A percentile compares a stretch with the other conserved stretches of the same genome.
Conservation (phyloP, 1,140 invertebrate genomes). For the Formica exsecta region DNA sequence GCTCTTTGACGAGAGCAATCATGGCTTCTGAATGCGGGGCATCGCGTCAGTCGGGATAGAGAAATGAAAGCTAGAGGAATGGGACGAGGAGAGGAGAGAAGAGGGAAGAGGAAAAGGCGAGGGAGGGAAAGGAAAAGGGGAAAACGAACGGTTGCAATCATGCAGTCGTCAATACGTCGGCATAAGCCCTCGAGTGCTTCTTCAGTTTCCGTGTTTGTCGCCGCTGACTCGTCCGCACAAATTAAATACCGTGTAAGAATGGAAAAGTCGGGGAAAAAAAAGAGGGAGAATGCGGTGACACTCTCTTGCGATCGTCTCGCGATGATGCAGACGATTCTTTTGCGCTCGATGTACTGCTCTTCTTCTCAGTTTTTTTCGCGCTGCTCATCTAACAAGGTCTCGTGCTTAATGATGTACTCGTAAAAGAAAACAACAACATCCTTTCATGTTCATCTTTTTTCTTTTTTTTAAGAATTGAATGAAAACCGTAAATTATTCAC, state of each 20-base stretch:
- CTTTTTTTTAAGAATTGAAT: not conserved
- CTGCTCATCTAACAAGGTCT: not conserved
- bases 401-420: constrained; percentile 11
- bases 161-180: constrained; percentile 37
- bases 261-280: not conserved
- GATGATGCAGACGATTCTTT: not conserved
- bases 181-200: constrained; percentile 37
- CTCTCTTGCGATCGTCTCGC: not conserved
- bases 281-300: constrained; percentile 31
- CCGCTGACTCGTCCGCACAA: constrained; percentile 31
- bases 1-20: constrained; percentile 62
- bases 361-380: not conserved
- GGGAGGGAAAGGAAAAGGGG: not conserved
- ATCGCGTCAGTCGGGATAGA: not conserved
- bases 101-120: not conserved
- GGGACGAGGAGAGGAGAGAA: not conserved
- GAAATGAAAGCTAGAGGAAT: not conserved
- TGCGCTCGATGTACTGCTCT: not conserved
- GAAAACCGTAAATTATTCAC: not conserved
- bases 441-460: not conserved
- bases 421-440: not conserved
- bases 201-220: constrained; percentile 38
- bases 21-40: constrained; percentile 51
- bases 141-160: constrained; percentile 30
- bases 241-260: constrained; percentile 54